A percentile compares a stretch with the other conserved stretches of the same genome.
phyloP scores from a whole-genome alignment of 2,888 invertebrate genomes.

The Lagria hirta region DNA sequence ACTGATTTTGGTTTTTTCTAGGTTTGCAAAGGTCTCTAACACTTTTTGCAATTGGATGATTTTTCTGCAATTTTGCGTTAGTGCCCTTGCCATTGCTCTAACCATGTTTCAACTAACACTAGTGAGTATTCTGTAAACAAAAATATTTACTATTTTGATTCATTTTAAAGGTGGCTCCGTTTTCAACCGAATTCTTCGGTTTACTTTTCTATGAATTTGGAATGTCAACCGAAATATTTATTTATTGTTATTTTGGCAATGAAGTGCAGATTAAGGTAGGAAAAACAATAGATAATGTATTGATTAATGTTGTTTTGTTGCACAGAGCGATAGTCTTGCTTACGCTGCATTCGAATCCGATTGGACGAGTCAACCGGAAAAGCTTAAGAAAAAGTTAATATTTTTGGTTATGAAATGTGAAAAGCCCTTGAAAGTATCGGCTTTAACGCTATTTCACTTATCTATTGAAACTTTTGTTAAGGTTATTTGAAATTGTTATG shows the following conservation, averaged over 20 bases:
- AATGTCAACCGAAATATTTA: constrained; percentile 10
- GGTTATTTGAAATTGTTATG: too few relatives aligned
- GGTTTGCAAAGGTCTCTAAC: constrained; percentile 9
- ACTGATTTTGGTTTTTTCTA: too few relatives aligned
- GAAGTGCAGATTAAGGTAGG: constrained; percentile 9
- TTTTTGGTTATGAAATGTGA: constrained; percentile 8
- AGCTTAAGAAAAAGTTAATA: constrained; percentile 10
- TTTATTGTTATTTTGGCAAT: constrained; percentile 15
- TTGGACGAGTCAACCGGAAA: constrained; percentile 1
- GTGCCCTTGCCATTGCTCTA: constrained; percentile 9
- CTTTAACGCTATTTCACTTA: constrained; percentile 6
- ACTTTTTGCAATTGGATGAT: constrained; percentile 2
- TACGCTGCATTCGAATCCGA: constrained; percentile 11
- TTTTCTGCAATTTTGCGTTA: constrained; percentile 9
- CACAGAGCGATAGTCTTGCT: constrained; percentile 5
- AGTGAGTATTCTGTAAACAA: too few relatives aligned
- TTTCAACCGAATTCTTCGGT: constrained; percentile 6
- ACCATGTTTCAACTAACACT: constrained; percentile 13
- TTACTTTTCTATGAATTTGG: constrained; percentile 5
- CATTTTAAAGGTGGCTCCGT: too few relatives aligned
- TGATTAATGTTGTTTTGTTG: too few relatives aligned
- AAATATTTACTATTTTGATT: too few relatives aligned
- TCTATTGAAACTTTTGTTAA: constrained; percentile 5
- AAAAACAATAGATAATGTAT: neutral
- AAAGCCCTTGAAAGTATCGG: constrained; percentile 4